phyloP scores from a whole-genome alignment of 2,888 invertebrate species.

The Syrista parreyssii region DNA sequence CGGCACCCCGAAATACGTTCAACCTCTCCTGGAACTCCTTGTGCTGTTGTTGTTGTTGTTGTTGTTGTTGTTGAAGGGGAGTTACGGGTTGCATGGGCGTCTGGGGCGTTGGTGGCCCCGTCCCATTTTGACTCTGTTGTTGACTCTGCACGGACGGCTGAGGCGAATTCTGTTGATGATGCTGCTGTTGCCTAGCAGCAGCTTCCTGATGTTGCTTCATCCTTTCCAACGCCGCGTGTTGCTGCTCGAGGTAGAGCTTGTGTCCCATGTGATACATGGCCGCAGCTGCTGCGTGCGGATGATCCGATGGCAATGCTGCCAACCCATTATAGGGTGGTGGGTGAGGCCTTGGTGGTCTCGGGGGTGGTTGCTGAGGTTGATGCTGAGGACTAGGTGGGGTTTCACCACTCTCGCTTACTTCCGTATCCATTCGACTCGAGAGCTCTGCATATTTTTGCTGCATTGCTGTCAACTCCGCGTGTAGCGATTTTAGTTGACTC shows the following conservation, averaged over 20 bases:
- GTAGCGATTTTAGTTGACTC: conserved; percentile 86
- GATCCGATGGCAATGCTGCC: conserved; percentile 71
- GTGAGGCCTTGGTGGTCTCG: conserved; percentile 64
- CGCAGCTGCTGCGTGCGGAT: conserved; percentile 68
- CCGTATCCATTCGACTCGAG: conserved; percentile 83
- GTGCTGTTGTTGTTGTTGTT: conserved; percentile 59
- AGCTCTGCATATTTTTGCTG: conserved; percentile 91
- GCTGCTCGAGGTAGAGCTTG: conserved; percentile 59
- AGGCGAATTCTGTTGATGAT: conserved; percentile 59
- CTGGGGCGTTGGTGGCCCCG: conserved; percentile 58
- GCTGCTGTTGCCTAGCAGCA: conserved; percentile 64
- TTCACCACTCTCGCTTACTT: conserved; percentile 71
- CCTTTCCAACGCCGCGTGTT: conserved; percentile 69
- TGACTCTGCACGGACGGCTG: conserved; percentile 63
- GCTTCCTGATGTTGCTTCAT: conserved; percentile 69
- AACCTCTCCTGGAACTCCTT: conserved; percentile 81
- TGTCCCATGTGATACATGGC: conserved; percentile 64
- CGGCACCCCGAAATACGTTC: conserved; percentile 79
- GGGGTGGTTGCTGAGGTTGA: conserved; percentile 65
- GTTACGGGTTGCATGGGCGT: conserved; percentile 67
- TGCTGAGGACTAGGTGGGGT: conserved; percentile 63
- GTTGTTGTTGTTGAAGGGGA: conserved; percentile 65
- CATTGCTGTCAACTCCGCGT: conserved; percentile 91
- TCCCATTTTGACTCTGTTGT: conserved; percentile 57
- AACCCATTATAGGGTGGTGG: conserved; percentile 68